Conservation (phyloP, 2,797 vertebrate species). For the Gobio occitaniae region DNA sequence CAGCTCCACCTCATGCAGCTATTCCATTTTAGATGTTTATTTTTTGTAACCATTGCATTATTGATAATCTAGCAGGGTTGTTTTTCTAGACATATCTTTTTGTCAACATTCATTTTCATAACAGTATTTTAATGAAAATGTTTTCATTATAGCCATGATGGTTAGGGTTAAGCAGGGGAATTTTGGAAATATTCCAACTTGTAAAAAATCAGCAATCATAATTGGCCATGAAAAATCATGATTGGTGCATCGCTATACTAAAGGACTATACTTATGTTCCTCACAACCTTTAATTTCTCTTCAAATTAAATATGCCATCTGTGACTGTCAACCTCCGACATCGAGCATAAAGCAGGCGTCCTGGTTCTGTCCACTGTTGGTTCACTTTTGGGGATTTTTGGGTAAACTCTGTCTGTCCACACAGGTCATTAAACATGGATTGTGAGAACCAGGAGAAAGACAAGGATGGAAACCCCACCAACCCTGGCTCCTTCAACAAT, state of each 20-base stretch:
- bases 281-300: neutral
- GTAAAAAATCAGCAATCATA: too few relatives aligned
- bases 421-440: conserved; percentile 99
- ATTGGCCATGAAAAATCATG: neutral
- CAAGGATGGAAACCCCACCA: conserved; percentile 87
- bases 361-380: neutral
- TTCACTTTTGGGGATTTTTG: neutral
- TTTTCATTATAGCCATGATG: too few relatives aligned
- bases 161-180: too few relatives aligned
- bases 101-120: too few relatives aligned
- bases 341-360: too few relatives aligned
- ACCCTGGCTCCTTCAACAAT: conserved; percentile 87
- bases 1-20: too few relatives aligned
- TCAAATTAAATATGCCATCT: neutral
- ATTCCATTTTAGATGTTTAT: too few relatives aligned
- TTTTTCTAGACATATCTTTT: too few relatives aligned
- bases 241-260: neutral
- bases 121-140: too few relatives aligned
- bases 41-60: too few relatives aligned
- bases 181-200: too few relatives aligned
- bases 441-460: conserved; percentile 99
- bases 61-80: too few relatives aligned
- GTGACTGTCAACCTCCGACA: neutral
- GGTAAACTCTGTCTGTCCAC: conserved; percentile 6
- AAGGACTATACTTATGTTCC: neutral